Conservation (phyloP, 2,113 vertebrate genomes). For the Trichomycterus rosablanca region DNA sequence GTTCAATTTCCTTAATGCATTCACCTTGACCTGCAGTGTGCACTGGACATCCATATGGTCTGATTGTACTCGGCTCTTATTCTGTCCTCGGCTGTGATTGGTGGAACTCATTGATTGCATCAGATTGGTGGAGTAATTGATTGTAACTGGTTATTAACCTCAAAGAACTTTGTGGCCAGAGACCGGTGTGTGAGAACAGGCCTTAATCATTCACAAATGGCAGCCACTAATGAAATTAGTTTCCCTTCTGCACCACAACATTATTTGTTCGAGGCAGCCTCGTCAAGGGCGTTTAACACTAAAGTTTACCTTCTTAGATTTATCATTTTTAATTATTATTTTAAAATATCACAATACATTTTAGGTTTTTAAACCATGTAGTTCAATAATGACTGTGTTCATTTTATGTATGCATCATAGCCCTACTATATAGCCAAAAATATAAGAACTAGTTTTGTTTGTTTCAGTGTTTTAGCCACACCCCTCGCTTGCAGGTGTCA, state of each 20-base stretch:
- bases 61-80: conserved; percentile 17
- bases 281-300: conserved; percentile 64
- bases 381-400: background rate
- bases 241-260: conserved; percentile 71
- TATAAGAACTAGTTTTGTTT: no score
- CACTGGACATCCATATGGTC: conserved; percentile 13
- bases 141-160: conserved; percentile 77
- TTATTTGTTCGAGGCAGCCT: conserved; percentile 70
- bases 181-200: conserved; percentile 54
- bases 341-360: conserved; percentile 11
- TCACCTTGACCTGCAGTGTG: conserved; percentile 23
- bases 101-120: conserved; percentile 65
- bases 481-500: no score
- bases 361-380: conserved; percentile 6
- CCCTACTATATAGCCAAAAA: no score
- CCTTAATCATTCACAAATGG: conserved; percentile 74
- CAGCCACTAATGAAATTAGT: conserved; percentile 74
- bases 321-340: background rate
- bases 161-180: conserved; percentile 63
- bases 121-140: conserved; percentile 70
- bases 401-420: background rate
- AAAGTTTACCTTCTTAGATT: conserved; percentile 54
- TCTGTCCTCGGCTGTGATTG: conserved; percentile 39
- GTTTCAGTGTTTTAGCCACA: no score
- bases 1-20: conserved; percentile 12